Conservation (phyloP, 2,888 invertebrate species). For the Drosophila lacicola region DNA sequence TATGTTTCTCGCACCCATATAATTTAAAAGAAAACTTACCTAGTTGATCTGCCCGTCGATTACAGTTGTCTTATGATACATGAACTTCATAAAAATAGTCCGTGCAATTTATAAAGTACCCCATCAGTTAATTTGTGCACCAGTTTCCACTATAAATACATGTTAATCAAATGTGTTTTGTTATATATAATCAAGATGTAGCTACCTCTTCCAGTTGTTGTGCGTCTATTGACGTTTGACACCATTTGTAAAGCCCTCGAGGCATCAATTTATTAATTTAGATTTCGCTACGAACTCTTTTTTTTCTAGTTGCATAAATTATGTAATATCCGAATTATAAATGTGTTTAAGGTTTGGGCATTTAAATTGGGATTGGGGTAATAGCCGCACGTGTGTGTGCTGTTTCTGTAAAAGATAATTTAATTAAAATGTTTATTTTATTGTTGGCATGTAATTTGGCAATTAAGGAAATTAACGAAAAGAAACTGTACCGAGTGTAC, state of each 20-base stretch:
- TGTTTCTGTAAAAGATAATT: constrained; percentile 33
- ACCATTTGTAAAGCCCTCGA: constrained; percentile 42
- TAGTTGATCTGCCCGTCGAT: background rate
- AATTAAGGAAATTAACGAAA: background rate
- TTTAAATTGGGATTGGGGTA: constrained; percentile 23
- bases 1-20: background rate
- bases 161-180: constrained; percentile 6
- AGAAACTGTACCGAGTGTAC: constrained; percentile 10
- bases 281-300: constrained; percentile 36
- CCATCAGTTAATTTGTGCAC: background rate
- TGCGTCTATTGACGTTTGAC: constrained; percentile 40
- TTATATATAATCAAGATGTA: constrained; percentile 3
- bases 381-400: constrained; percentile 35
- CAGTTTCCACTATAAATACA: constrained; percentile 9
- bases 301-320: constrained; percentile 34
- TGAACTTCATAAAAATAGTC: background rate
- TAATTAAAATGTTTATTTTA: constrained; percentile 34
- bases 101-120: no score
- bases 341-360: constrained; percentile 6
- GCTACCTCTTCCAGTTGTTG: constrained; percentile 5
- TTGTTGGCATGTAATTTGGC: constrained; percentile 17
- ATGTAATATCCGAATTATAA: constrained; percentile 52
- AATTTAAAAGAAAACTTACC: background rate
- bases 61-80: background rate
- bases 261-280: constrained; percentile 49